These are phyloP conservation scores for Epizoanthus stellaris DNA, from an alignment of 92 coral and sea anemone genomes.

Conservation along the genomic window DNA sequence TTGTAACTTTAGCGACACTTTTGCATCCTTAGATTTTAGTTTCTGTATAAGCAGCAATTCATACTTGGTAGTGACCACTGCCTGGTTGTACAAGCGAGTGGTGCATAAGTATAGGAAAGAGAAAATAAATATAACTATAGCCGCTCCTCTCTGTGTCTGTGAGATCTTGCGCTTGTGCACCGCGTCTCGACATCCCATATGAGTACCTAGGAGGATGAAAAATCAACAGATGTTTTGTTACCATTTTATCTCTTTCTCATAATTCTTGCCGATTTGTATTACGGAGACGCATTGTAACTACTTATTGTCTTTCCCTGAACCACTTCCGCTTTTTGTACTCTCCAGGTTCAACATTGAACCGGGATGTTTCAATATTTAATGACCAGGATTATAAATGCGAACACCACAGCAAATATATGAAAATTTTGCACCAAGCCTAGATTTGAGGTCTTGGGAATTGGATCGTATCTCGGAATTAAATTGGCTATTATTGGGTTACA, in stretches of 20 bases:
- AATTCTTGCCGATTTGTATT: too few species aligned
- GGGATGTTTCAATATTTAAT: too few species aligned
- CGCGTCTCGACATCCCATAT: constrained; percentile 29
- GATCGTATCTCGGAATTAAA: too few species aligned
- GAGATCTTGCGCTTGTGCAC: not conserved
- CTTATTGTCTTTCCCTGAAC: too few species aligned
- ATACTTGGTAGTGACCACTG: not conserved
- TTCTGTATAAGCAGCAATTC: not conserved
- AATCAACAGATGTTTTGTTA: not conserved
- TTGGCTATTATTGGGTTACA: too few species aligned
- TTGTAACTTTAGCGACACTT: not conserved
- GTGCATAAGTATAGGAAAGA: not conserved
- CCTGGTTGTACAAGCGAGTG: not conserved
- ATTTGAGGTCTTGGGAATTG: too few species aligned
- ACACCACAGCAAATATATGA: too few species aligned
- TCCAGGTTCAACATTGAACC: too few species aligned
- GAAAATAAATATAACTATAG: not conserved
- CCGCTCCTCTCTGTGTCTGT: not conserved
- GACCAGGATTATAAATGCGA: too few species aligned
- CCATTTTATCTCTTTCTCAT: not conserved
- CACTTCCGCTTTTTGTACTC: too few species aligned
- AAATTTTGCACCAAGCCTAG: too few species aligned
- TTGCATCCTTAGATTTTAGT: not conserved
- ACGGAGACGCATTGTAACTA: too few species aligned
- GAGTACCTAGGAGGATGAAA: not conserved